These are phyloP conservation scores for Chymomyza amoena DNA, from an alignment of 2,888 invertebrate species.

Conservation along the genomic window DNA sequence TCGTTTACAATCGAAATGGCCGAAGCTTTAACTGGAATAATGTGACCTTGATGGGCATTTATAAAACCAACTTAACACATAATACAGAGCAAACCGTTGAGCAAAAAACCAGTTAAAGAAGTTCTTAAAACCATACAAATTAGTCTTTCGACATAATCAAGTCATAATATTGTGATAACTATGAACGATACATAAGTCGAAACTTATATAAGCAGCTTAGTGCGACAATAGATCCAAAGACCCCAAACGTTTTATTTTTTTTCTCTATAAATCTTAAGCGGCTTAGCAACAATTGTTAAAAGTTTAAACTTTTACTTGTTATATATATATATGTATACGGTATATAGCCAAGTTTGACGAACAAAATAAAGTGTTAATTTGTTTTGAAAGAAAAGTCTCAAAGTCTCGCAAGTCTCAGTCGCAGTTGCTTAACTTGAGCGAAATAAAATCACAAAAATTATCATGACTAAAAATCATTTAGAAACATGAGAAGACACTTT, in stretches of 20 bases:
- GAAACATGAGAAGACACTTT: slow-evolving; percentile 67
- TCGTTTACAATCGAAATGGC: no score
- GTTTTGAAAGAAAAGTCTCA: slow-evolving; percentile 32
- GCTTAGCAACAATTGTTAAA: slow-evolving; percentile 54
- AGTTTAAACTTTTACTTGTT: slow-evolving; percentile 26
- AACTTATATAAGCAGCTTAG: slow-evolving; percentile 57
- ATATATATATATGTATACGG: background rate
- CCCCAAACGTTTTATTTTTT: slow-evolving; percentile 12
- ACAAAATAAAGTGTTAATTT: slow-evolving; percentile 69
- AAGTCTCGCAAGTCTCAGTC: slow-evolving; percentile 23
- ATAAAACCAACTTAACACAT: slow-evolving; percentile 58
- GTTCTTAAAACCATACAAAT: slow-evolving; percentile 62
- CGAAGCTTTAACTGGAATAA: background rate
- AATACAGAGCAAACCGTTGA: slow-evolving; percentile 55
- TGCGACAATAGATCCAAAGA: slow-evolving; percentile 1
- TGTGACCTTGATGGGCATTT: slow-evolving; percentile 51
- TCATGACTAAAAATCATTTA: slow-evolving; percentile 35
- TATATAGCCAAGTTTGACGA: background rate
- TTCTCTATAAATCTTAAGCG: slow-evolving; percentile 40
- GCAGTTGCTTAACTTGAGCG: slow-evolving; percentile 20
- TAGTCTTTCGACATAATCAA: slow-evolving; percentile 68
- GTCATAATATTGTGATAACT: slow-evolving; percentile 68
- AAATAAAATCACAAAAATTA: slow-evolving; percentile 34
- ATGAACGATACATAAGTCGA: slow-evolving; percentile 32
- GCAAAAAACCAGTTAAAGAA: slow-evolving; percentile 22